Conservation (phyloP, 2,113 vertebrate species). For the Semicossyphus pulcher region DNA sequence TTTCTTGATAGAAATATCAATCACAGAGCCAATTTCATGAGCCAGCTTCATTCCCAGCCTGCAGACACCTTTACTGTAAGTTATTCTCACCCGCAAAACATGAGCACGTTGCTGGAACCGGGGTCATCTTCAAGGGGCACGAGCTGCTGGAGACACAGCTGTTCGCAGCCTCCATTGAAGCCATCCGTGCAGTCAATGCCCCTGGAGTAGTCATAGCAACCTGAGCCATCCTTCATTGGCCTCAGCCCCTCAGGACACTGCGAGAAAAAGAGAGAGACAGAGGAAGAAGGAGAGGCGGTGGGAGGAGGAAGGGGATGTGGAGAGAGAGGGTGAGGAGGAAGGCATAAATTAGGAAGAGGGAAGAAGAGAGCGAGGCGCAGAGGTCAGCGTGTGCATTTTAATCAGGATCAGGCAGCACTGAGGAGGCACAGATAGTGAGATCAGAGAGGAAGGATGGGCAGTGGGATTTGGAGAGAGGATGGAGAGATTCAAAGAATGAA, state of each 20-base stretch:
- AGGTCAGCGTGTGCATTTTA: constrained; percentile 75
- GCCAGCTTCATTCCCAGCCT: constrained; percentile 12
- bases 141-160: constrained; percentile 96
- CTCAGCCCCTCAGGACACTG: constrained; percentile 95
- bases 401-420: constrained; percentile 44
- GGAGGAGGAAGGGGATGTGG: constrained; percentile 22
- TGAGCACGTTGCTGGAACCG: constrained; percentile 93
- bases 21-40: not conserved
- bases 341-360: constrained; percentile 53
- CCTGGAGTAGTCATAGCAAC: constrained; percentile 97
- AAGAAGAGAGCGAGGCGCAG: constrained; percentile 41
- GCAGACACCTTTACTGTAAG: constrained; percentile 13
- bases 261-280: not conserved
- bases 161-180: constrained; percentile 97
- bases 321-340: constrained; percentile 16
- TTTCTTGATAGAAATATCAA: constrained; percentile 30
- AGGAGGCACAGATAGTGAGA: constrained; percentile 45
- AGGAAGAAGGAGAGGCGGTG: constrained; percentile 24
- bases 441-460: constrained; percentile 11
- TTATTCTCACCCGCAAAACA: constrained; percentile 97
- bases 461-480: constrained; percentile 4
- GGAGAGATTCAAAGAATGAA: constrained; percentile 7
- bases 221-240: constrained; percentile 97
- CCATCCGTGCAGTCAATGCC: constrained; percentile 98
- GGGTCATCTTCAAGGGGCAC: constrained; percentile 91